A percentile compares a stretch with the other conserved stretches of the same genome.
These are phyloP conservation scores for Euzophera pinguis DNA, from an alignment of 2,888 invertebrate genomes.

Conservation along the genomic window DNA sequence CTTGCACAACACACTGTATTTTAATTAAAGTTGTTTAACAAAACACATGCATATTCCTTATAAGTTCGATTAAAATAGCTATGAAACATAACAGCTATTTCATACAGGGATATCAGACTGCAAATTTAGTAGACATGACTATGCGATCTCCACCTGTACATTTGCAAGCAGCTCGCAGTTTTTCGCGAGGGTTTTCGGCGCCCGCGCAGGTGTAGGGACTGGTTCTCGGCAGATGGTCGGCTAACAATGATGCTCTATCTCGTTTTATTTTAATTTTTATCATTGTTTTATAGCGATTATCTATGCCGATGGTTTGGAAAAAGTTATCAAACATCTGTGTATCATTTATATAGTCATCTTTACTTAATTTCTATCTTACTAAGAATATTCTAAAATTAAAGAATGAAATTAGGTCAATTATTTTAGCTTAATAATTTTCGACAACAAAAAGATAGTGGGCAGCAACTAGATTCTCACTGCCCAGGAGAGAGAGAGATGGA, in stretches of 20 bases:
- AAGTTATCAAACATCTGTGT: background rate
- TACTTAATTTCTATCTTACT: too few relatives aligned
- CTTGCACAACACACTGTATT: too few relatives aligned
- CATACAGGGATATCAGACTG: background rate
- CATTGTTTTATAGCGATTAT: conserved; percentile 4
- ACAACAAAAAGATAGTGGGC: too few relatives aligned
- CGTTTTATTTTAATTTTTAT: conserved; percentile 28
- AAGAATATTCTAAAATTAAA: too few relatives aligned
- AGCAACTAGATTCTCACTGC: too few relatives aligned
- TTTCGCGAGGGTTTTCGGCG: conserved; percentile 61
- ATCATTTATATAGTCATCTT: background rate
- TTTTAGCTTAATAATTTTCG: too few relatives aligned
- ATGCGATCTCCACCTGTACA: conserved; percentile 50
- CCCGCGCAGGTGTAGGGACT: conserved; percentile 52
- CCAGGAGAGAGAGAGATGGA: too few relatives aligned
- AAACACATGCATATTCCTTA: background rate
- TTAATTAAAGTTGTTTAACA: too few relatives aligned
- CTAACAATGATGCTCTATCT: conserved; percentile 31
- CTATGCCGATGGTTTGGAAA: background rate
- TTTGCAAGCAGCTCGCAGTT: conserved; percentile 32
- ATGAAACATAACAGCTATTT: conserved; percentile 2
- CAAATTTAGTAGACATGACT: background rate
- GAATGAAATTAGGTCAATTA: too few relatives aligned
- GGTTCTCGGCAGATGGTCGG: conserved; percentile 54
- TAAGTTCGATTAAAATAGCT: background rate